phyloP scores from a whole-genome alignment of 2,888 invertebrate genomes.

The Rotaria magnacalcarata region DNA sequence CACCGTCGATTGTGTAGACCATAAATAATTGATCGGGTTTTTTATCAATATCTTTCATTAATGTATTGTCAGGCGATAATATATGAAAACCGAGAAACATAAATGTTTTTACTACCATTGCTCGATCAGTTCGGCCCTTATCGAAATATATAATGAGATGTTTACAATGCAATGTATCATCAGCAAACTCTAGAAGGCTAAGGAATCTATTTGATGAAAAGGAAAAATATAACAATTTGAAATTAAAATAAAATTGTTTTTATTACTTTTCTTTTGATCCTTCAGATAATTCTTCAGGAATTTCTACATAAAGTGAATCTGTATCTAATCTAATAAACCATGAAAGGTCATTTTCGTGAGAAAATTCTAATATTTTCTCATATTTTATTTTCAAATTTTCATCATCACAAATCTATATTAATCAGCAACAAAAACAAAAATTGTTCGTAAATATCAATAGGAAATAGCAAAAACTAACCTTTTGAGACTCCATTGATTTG shows the following conservation, averaged over 20 bases:
- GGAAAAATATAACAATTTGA: no score
- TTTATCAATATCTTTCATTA: not conserved
- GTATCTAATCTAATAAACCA: not conserved
- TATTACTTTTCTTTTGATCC: constrained; percentile 25
- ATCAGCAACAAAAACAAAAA: not conserved
- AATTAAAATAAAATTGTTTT: not conserved
- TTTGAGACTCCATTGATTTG: not conserved
- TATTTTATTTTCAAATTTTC: not conserved
- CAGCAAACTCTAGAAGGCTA: constrained; percentile 12
- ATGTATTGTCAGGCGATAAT: not conserved
- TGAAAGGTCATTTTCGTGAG: not conserved
- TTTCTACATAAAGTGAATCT: not conserved
- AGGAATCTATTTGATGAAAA: not conserved
- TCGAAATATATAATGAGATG: constrained; percentile 20
- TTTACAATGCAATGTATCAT: not conserved
- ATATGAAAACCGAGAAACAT: constrained; percentile 31
- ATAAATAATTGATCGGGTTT: not conserved
- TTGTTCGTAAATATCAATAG: not conserved
- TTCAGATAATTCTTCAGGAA: not conserved
- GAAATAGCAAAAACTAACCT: not conserved
- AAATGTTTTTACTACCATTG: not conserved
- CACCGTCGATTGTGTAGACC: not conserved
- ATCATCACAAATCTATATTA: not conserved
- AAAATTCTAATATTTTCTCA: not conserved
- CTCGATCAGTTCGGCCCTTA: not conserved